Percentiles rank a stretch among this genome's conserved stretches.
Conservation (phyloP, 2,113 vertebrate genomes). For the Vulpes vulpes region DNA sequence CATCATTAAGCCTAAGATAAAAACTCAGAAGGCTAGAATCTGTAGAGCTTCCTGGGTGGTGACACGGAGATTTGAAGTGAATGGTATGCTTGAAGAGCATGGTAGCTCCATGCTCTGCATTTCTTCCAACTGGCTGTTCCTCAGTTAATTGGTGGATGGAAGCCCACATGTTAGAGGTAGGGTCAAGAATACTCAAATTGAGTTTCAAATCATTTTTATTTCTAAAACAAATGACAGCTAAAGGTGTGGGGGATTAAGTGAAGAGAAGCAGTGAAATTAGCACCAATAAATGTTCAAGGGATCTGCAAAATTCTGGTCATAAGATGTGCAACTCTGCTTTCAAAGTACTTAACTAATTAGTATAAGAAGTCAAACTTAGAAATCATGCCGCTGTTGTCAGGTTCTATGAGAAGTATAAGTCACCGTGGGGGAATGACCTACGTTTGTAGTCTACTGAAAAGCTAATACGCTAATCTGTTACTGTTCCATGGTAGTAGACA, state of each 20-base stretch:
- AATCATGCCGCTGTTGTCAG: background rate
- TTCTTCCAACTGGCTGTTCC: background rate
- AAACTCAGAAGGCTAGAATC: background rate
- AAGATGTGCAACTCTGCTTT: background rate
- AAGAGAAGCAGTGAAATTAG: background rate
- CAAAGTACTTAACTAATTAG: background rate
- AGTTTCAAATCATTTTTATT: background rate
- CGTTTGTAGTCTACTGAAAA: background rate
- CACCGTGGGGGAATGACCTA: background rate
- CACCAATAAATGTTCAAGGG: background rate
- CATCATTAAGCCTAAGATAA: background rate
- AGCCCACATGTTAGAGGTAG: background rate
- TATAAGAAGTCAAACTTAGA: background rate
- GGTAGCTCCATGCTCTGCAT: background rate
- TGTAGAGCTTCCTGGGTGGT: background rate
- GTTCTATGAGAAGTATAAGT: background rate
- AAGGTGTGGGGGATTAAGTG: too few species aligned
- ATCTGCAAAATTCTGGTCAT: background rate
- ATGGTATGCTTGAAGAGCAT: background rate
- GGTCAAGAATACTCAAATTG: background rate
- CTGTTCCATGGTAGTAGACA: background rate
- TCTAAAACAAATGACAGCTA: background rate
- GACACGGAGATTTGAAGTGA: background rate
- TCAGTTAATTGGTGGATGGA: background rate
- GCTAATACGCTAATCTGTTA: background rate